Percentiles rank a stretch among this genome's conserved stretches.
These are phyloP conservation scores for Manis crassicaudata DNA, from an alignment of 2,797 vertebrate genomes.

Conservation along the genomic window DNA sequence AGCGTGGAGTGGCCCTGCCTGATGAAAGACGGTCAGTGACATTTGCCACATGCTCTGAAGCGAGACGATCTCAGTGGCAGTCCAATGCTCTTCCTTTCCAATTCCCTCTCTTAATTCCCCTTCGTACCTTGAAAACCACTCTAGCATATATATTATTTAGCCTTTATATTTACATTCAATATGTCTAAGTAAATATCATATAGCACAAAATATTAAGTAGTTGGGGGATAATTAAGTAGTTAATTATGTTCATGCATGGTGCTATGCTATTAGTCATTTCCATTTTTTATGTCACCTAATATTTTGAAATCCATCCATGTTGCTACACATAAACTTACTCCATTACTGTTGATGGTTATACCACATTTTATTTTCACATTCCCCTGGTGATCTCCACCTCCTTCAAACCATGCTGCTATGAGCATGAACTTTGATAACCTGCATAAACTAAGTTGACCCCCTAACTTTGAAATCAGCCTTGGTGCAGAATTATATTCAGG, in stretches of 20 bases:
- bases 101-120: background rate
- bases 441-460: background rate
- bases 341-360: background rate
- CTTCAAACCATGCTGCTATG: background rate
- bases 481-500: background rate
- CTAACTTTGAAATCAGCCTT: background rate
- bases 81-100: background rate
- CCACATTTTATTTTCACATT: background rate
- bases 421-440: background rate
- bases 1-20: background rate
- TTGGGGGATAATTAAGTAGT: background rate
- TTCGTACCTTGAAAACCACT: background rate
- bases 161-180: background rate
- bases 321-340: background rate
- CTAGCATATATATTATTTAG: background rate
- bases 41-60: background rate
- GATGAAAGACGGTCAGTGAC: fast-evolving
- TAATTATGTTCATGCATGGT: background rate
- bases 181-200: background rate
- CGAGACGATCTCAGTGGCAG: background rate
- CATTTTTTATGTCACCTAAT: background rate
- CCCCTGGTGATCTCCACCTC: background rate
- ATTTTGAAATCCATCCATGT: background rate
- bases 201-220: background rate
- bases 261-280: background rate